Evolutionary conservation across 2,113 vertebrate genomes (phyloP).

Genomic region (Tragelaphus imberbis): DNA sequence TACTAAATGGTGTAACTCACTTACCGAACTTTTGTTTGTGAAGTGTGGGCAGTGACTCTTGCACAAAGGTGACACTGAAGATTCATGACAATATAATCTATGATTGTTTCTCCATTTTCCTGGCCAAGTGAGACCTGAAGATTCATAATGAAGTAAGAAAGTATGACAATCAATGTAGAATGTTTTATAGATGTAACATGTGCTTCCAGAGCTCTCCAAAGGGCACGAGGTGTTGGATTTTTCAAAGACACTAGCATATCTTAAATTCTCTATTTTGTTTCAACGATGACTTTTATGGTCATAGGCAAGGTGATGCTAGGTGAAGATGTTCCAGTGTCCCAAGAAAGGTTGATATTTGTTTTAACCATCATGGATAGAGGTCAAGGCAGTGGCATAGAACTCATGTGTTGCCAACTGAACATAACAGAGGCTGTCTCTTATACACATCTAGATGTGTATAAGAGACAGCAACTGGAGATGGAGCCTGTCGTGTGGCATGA

Average conservation of each 20-base stretch:
- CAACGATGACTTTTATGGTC: neutral
- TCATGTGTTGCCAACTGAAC: neutral
- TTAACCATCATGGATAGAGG: neutral
- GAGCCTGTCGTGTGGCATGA: too few relatives aligned
- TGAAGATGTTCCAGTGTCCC: neutral
- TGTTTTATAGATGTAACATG: neutral
- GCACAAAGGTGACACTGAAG: neutral
- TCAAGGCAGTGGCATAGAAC: neutral
- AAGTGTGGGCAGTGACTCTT: neutral
- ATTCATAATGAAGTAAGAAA: neutral
- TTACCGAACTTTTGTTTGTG: neutral
- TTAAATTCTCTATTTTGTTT: conserved; percentile 8
- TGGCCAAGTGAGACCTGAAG: neutral
- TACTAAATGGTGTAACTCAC: neutral
- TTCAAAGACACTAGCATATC: neutral
- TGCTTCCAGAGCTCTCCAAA: neutral
- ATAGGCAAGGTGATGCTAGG: neutral
- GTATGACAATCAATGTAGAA: neutral
- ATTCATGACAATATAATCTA: neutral
- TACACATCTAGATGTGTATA: too few relatives aligned
- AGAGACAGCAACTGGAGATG: too few relatives aligned
- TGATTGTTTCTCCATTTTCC: neutral
- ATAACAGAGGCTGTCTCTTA: too few relatives aligned
- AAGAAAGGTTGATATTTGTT: neutral
- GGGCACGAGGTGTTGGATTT: neutral